Evolutionary conservation across 2,797 vertebrate genomes (phyloP), one percentile per base, ranked within the genome.

Genomic region (Clarias fuscus): DNA sequence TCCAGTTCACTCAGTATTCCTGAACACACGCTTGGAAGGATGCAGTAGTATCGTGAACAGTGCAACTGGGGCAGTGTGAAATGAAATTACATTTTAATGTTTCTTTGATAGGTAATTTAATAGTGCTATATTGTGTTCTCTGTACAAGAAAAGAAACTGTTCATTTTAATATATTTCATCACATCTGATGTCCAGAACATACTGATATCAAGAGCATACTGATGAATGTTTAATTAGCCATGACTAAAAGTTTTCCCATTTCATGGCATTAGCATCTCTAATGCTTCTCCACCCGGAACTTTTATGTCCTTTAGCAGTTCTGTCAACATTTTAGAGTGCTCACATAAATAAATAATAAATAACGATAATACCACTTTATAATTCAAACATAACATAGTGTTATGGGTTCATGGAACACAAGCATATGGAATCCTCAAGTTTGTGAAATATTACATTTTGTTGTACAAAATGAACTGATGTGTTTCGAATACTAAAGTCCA

Each of bases 21-120:
- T 48, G 70, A 43, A 43, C 70, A 37, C 18, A 73, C 20, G 71
- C 71, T 40, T 73, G 20, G 2, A 48, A n/a, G 70, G 37, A 72
- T 18, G 70, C 68, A 20, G 18, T 33, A 40, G 17, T 73, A 73
- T 76, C 30, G 14, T 27, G 14, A 77, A 77, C 75, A n/a, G 72
- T 75, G 20, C 43, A 75, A 53, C 72, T 53, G 40, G 22, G 72
- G 48, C 72, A 70, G 22, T 40, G 20, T 20, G 56, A 48, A 68
- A 17, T 56, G 65, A 76, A 73, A 78, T 76, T 30, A 30, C 62
- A 62, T 40, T 40, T 58, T 5, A 84, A 65, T 67, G 73, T 7
- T 43, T 82, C 75, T 77, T 77, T 77, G 48, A 58, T 77, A 77
- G 27, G n/a, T 77, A 77, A 58, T 77, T 58, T 56, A 77, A 77